Percentiles rank a stretch among this genome's conserved stretches.
These are phyloP conservation scores for Balaeniceps rex DNA, from an alignment of 2,113 vertebrate genomes.

Conservation along the genomic window DNA sequence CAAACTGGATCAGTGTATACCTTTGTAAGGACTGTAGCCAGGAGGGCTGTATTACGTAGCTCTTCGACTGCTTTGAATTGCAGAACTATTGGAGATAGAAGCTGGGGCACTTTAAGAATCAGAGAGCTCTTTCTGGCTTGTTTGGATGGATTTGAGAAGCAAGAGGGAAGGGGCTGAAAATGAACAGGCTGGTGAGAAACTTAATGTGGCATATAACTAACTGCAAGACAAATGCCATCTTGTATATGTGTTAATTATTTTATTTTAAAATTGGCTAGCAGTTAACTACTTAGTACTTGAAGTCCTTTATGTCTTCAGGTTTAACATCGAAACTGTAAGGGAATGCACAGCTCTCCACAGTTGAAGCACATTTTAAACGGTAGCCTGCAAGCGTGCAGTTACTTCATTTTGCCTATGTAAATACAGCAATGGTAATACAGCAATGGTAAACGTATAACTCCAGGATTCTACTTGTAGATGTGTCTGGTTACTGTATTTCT, in stretches of 20 bases:
- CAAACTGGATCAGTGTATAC: not conserved
- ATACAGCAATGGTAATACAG: no score
- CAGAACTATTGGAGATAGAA: not conserved
- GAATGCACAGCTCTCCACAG: not conserved
- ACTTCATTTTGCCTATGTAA: not conserved
- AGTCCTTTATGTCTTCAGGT: not conserved
- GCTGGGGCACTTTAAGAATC: not conserved
- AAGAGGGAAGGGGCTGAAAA: not conserved
- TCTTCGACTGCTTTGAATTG: not conserved
- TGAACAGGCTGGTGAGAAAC: not conserved
- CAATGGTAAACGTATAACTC: not conserved
- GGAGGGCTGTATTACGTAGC: not conserved
- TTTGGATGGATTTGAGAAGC: not conserved
- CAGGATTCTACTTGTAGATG: not conserved
- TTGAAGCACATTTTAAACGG: not conserved
- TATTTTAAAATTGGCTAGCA: not conserved
- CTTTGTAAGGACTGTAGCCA: not conserved
- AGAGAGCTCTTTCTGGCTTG: not conserved
- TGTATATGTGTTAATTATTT: not conserved
- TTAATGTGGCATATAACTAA: not conserved
- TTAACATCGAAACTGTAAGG: not conserved
- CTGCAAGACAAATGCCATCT: not conserved
- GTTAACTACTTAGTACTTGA: not conserved
- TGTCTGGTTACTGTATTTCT: not conserved
- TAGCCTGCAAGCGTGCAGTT: not conserved